Conservation (phyloP, 1,140 invertebrate species). For the Pachypsylla venusta region DNA sequence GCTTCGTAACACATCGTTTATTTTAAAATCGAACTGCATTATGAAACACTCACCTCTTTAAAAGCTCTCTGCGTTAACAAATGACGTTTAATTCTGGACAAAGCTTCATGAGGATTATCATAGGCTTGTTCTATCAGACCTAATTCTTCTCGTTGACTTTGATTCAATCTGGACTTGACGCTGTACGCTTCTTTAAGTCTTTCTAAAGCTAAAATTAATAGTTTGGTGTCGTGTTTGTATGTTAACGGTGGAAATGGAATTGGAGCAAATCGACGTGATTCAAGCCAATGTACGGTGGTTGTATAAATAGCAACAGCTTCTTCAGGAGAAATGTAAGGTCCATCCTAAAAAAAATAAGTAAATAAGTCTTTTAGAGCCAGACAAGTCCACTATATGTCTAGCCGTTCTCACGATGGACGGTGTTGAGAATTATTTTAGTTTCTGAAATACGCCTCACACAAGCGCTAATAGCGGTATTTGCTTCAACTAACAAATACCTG, state of each 20-base stretch:
- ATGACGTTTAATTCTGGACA: conserved; percentile 98
- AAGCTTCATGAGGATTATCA: conserved; percentile 97
- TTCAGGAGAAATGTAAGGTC: conserved; percentile 97
- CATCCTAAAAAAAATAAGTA: conserved; percentile 70
- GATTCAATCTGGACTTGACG: conserved; percentile 95
- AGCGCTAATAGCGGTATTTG: too few species aligned
- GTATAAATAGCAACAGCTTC: conserved; percentile 99
- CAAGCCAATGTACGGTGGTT: conserved; percentile 98
- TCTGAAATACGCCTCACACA: too few species aligned
- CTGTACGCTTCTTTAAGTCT: conserved; percentile 97
- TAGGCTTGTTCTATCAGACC: conserved; percentile 99
- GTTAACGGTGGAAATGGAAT: conserved; percentile 98
- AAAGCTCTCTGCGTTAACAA: conserved; percentile 94
- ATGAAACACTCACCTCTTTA: conserved; percentile 59
- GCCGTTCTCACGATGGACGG: too few species aligned
- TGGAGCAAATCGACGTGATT: conserved; percentile 92
- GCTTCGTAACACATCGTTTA: neutral
- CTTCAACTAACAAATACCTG: too few species aligned
- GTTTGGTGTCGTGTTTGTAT: conserved; percentile 98
- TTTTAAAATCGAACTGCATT: neutral
- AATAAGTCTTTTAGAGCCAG: too few species aligned
- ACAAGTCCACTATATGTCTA: too few species aligned
- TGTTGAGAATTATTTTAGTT: too few species aligned
- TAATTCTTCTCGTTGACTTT: conserved; percentile 96
- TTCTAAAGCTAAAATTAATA: conserved; percentile 92